These are phyloP conservation scores for Falco cherrug DNA, from an alignment of 2,797 vertebrate species.

Conservation along the genomic window DNA sequence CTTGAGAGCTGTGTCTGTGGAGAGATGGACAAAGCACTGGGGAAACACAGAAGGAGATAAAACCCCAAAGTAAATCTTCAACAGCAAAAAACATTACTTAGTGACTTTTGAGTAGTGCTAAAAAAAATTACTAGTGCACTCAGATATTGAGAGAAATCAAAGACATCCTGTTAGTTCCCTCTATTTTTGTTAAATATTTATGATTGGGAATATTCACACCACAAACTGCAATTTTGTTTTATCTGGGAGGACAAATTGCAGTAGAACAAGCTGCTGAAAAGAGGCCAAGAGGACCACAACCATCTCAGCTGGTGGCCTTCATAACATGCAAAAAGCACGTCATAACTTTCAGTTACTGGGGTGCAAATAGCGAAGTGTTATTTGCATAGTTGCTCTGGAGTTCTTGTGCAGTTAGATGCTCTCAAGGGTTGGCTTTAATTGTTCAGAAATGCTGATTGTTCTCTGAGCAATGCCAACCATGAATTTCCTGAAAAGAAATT, in stretches of 20 bases:
- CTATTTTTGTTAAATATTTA: neutral
- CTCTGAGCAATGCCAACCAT: neutral
- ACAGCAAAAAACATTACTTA: neutral
- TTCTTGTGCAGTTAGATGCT: neutral
- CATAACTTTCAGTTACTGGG: neutral
- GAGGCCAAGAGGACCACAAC: neutral
- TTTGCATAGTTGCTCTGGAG: neutral
- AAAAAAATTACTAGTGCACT: neutral
- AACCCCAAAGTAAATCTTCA: neutral
- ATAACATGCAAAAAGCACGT: neutral
- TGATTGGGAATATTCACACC: neutral
- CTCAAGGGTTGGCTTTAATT: neutral
- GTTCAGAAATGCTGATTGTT: neutral
- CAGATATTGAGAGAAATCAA: neutral
- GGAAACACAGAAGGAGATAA: neutral
- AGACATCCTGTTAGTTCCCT: neutral
- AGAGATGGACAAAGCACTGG: neutral
- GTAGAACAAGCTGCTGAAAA: neutral
- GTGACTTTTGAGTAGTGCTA: neutral
- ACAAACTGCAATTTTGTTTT: neutral
- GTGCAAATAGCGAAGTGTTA: neutral
- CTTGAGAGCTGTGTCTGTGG: neutral
- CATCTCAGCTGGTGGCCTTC: neutral
- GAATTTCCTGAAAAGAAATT: neutral
- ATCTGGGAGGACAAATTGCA: neutral